Evolutionary conservation across 1,140 invertebrate species (phyloP), one percentile per base, ranked within the genome.

Genomic region (Leguminivora glycinivorella): DNA sequence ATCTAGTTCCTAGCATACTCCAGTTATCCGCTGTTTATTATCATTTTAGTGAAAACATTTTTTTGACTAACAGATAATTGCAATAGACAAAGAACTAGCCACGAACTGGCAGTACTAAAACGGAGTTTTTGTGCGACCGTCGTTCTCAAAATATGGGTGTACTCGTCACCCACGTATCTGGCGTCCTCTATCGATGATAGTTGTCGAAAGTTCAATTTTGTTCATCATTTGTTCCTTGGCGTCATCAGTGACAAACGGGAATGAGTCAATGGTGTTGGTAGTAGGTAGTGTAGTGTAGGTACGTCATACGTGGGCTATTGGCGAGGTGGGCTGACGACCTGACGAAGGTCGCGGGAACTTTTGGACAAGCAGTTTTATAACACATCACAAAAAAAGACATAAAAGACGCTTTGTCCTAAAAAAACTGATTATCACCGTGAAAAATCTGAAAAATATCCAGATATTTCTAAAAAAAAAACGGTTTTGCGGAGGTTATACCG

Each of bases 261-360:
- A 19, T 52, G 47, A 52, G 17, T 52, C 47, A 52, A 52, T 52
- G 47, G n/a, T n/a, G n/a, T n/a, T n/a, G n/a, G 47, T 52, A 22
- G 47, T 52, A 52, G 6, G 4, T 40, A 10, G n/a, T 10, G 12
- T 34, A n/a, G n/a, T n/a, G n/a, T n/a, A n/a, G n/a, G n/a, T n/a
- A n/a, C n/a, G n/a, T n/a, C n/a, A 1, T 34, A 34, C 31, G 34
- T 38, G 12, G 47, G 47, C 47, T 3, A 38, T 5, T 5, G 17
- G 5, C 40, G 22, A 19, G 19, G 19, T 52, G 47, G 47, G 47
- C 19, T 52, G 47, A 22, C 19, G 43, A 47, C 47, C 17, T 7
- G 47, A 12, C 7, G 47, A 52, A 52, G 47, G 47, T 17, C 43
- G 14, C n/a, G 43, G 4, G 31, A 31, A 31, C 10, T 4, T 9